A percentile compares a stretch with the other conserved stretches of the same genome.
Conservation (phyloP, 1,140 invertebrate genomes). For the Goniozus legneri region DNA sequence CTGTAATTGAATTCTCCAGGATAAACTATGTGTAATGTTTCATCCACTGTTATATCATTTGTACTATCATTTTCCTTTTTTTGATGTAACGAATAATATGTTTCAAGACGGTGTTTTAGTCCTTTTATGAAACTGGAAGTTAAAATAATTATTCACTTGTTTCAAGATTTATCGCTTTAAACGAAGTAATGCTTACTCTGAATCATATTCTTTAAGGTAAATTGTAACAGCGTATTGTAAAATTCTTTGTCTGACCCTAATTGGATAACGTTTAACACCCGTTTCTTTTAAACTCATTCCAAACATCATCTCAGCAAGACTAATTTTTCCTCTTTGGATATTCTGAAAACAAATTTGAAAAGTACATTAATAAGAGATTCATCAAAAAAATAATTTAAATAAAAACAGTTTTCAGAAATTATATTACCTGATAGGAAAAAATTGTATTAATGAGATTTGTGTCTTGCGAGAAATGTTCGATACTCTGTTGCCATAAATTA, state of each 20-base stretch:
- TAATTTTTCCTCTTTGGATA: slow-evolving; percentile 74
- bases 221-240: slow-evolving; percentile 89
- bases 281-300: slow-evolving; percentile 87
- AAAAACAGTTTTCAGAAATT: neutral
- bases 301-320: slow-evolving; percentile 86
- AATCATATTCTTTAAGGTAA: slow-evolving; percentile 77
- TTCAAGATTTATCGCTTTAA: no score
- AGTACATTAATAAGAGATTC: neutral
- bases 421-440: slow-evolving; percentile 73
- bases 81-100: slow-evolving; percentile 70
- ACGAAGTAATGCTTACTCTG: slow-evolving; percentile 64
- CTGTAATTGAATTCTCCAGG: slow-evolving; percentile 82
- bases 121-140: slow-evolving; percentile 73
- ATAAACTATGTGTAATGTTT: slow-evolving; percentile 76
- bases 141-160: neutral
- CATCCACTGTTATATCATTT: slow-evolving; percentile 31
- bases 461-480: slow-evolving; percentile 72
- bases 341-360: slow-evolving; percentile 53
- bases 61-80: slow-evolving; percentile 39
- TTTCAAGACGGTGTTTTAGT: slow-evolving; percentile 66
- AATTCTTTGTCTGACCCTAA: slow-evolving; percentile 75
- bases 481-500: slow-evolving; percentile 87
- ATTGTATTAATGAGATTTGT: slow-evolving; percentile 75
- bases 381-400: neutral
- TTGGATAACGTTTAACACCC: slow-evolving; percentile 82